phyloP scores from a whole-genome alignment of 2,797 vertebrate genomes.

The Macroramphosus scolopax region DNA sequence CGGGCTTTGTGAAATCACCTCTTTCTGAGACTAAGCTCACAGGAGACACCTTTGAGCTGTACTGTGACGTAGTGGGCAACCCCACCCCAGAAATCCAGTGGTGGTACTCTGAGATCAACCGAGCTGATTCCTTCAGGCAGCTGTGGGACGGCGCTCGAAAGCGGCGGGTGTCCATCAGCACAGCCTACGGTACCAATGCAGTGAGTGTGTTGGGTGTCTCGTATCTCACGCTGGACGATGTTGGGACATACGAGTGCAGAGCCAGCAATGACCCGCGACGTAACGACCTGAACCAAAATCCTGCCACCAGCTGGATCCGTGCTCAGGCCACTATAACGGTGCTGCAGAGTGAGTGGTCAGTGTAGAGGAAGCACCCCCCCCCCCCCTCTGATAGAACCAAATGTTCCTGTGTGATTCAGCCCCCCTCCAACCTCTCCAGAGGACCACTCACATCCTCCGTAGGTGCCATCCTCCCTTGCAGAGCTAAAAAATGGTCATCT shows the following conservation, averaged over 20 bases:
- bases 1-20: slow-evolving; percentile 99
- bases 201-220: slow-evolving; percentile 96
- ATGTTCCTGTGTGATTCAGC: slow-evolving; percentile 40
- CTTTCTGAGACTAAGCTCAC: slow-evolving; percentile 99
- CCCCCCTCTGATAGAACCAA: slow-evolving; percentile 8
- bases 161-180: slow-evolving; percentile 95
- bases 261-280: slow-evolving; percentile 98
- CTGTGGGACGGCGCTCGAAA: slow-evolving; percentile 97
- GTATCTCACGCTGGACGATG: slow-evolving; percentile 94
- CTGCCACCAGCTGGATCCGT: slow-evolving; percentile 98
- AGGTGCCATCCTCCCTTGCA: slow-evolving; percentile 32
- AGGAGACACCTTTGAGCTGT: slow-evolving; percentile 99
- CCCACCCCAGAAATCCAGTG: slow-evolving; percentile 99
- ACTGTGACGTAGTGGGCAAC: slow-evolving; percentile 98
- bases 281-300: slow-evolving; percentile 97
- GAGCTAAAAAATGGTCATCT: slow-evolving; percentile 21
- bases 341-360: slow-evolving; percentile 98
- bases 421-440: slow-evolving; percentile 44
- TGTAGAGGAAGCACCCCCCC: slow-evolving; percentile 64
- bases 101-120: slow-evolving; percentile 99
- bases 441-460: slow-evolving; percentile 37
- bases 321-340: slow-evolving; percentile 98
- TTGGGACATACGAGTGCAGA: slow-evolving; percentile 98
- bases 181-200: slow-evolving; percentile 92
- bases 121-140: slow-evolving; percentile 98